Base-by-base conservation (phyloP, 2,797 vertebrate genomes). In the Acrossocheilus fasciatus region DNA sequence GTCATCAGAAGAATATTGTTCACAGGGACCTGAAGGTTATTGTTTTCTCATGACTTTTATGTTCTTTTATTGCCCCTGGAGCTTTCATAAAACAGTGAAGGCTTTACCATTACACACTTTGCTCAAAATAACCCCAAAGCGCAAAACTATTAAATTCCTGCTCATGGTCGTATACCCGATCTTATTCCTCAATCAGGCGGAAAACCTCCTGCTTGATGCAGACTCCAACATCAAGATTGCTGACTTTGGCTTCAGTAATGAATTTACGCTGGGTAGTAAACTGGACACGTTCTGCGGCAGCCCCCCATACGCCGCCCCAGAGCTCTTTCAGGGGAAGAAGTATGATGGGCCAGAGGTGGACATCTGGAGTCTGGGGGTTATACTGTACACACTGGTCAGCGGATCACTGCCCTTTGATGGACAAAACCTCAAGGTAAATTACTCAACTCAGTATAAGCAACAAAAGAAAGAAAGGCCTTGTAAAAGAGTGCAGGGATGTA, bases 361-460 rank as follows among this genome's bases (percentile, higher is more conserved):
- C 66, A 96, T 98, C 83, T 99, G 98, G 97, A 98, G 97, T 89
- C 93, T 98, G 20, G 98, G 97, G 0, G 98, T 98, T 89, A 99
- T 98, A 89, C 95, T 99, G 0, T 98, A 98, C 92, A 99, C 98
- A 0, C 96, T 99, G 4, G 98, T 99, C 94, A 99, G 98, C 88
- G 98, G 98, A 83, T 99, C 98, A 1, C 95, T 99, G 91, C 98
- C 98, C 84, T 99, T 99, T 17, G 98, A 99, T 81, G 98, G 98
- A 23, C 98, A 99, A 91, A 99, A 99, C 92, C 94, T 99, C 88
- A 99, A 99, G 97, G 98, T 97, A 85, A 36, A 86, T 88, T 39
- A 66, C 2, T 47, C 74, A 43, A 88, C 86, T 86, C 11, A 70
- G n/a, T 39, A 47, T 85, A 8, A 30, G 18, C 73, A 83, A 59